A percentile compares a stretch with the other conserved stretches of the same genome.
Conservation (phyloP, 2,888 invertebrate genomes). For the Timandra comae region DNA sequence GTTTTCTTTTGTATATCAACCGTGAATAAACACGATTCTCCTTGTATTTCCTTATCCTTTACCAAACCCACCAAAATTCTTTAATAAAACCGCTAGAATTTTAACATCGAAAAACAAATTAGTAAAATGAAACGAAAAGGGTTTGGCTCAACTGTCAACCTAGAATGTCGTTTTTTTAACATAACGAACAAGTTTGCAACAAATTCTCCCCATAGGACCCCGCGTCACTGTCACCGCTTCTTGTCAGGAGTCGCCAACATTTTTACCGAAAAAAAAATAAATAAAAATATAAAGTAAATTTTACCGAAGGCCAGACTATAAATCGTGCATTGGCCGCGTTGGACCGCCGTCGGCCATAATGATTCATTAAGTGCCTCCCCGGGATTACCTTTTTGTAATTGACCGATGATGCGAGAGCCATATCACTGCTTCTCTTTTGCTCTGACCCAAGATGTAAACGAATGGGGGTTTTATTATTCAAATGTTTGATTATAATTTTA, state of each 20-base stretch:
- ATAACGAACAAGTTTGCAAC: constrained; percentile 16
- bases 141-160: too few species aligned
- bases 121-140: too few species aligned
- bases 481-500: too few species aligned
- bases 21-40: too few species aligned
- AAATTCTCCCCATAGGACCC: constrained; percentile 21
- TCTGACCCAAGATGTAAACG: constrained; percentile 29
- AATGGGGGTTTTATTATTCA: constrained; percentile 18
- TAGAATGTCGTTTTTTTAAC: too few species aligned
- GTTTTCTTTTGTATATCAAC: too few species aligned
- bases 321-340: constrained; percentile 53
- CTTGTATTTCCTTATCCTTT: too few species aligned
- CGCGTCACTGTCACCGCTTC: constrained; percentile 19
- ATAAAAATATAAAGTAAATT: constrained; percentile 31
- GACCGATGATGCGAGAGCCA: constrained; percentile 71
- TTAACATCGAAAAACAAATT: neutral
- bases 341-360: constrained; percentile 60
- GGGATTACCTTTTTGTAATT: constrained; percentile 76
- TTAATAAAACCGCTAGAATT: too few species aligned
- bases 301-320: constrained; percentile 45
- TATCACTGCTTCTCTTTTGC: constrained; percentile 66
- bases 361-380: constrained; percentile 75
- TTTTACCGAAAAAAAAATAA: constrained; percentile 9
- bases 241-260: constrained; percentile 23
- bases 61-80: too few species aligned